A percentile compares a stretch with the other conserved stretches of the same genome.
These are phyloP conservation scores for Spea multiplicata DNA, from an alignment of 2,113 vertebrate species.

Conservation along the genomic window DNA sequence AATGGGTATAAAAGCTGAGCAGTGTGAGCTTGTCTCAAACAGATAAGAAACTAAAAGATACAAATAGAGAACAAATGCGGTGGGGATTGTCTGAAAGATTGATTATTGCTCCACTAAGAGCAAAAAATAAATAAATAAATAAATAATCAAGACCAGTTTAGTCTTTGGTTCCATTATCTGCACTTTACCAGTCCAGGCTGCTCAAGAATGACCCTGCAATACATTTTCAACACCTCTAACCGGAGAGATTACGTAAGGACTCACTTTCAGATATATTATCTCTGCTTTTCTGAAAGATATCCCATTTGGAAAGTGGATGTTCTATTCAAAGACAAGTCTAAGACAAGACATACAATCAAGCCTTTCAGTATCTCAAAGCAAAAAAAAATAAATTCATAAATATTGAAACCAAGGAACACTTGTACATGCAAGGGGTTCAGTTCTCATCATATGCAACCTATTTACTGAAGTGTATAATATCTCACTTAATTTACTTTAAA, in stretches of 20 bases:
- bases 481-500: no score
- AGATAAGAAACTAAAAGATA: background rate
- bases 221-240: background rate
- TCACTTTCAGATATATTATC: constrained; percentile 1
- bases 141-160: background rate
- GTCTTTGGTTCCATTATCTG: constrained; percentile 5
- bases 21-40: background rate
- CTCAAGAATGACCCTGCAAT: background rate
- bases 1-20: no score
- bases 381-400: no score
- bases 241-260: background rate
- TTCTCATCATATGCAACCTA: no score
- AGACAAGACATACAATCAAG: background rate
- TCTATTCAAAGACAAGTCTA: background rate
- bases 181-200: background rate
- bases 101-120: constrained; percentile 10
- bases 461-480: no score
- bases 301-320: background rate
- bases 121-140: background rate
- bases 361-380: no score
- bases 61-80: background rate
- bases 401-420: no score
- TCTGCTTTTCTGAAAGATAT: background rate
- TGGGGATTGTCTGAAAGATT: constrained; percentile 14
- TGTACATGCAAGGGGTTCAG: no score